Base-by-base conservation (phyloP, 1,140 invertebrate genomes). In the Littorina saxatilis region DNA sequence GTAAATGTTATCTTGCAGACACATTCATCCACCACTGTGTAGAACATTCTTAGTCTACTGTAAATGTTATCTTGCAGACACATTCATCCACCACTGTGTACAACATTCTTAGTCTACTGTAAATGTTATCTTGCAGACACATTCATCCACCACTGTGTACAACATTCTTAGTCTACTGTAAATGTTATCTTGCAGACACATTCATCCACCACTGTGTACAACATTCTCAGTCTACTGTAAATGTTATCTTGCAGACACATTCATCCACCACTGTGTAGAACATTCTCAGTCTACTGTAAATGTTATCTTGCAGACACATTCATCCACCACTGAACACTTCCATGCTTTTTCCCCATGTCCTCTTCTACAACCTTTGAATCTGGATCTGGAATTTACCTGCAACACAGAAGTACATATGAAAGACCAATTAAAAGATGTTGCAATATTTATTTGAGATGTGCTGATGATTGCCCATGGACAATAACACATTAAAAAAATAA, bases 331-430 rank as follows among this genome's bases (percentile, higher is more conserved):
- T 55, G 23, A 15, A 40, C 11, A 17, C n/a, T 40, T 32, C 32
- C 23, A 29, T 40, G 39, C 37, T 73, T 2, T 43, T 73, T 40
- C 39, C 52, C 1, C 7, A 23, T 52, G 23, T 66, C 27, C 58
- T 74, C 5, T 78, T 37, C 91, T 84, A 92, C 39, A 85, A 82
- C 80, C 92, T 90, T 82, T 93, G 92, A 75, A 93, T 90, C 86
- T 93, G 92, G 78, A 98, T 97, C 91, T 99, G 96, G 93, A 92
- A 92, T 88, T 91, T 92, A 85, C 91, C 91, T 92, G 78, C 70
- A 82, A 32, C 77, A 27, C 55, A 32, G 55, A 66, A 55, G 52
- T 40, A 72, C 4, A 68, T 50, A 80, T 55, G n/a, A 52, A 1
- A 61, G n/a, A 27, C 1, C 1, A 66, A n/a, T 27, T 32, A 37